phyloP scores from a whole-genome alignment of 2,797 vertebrate genomes.

The Cichlasoma orientale region DNA sequence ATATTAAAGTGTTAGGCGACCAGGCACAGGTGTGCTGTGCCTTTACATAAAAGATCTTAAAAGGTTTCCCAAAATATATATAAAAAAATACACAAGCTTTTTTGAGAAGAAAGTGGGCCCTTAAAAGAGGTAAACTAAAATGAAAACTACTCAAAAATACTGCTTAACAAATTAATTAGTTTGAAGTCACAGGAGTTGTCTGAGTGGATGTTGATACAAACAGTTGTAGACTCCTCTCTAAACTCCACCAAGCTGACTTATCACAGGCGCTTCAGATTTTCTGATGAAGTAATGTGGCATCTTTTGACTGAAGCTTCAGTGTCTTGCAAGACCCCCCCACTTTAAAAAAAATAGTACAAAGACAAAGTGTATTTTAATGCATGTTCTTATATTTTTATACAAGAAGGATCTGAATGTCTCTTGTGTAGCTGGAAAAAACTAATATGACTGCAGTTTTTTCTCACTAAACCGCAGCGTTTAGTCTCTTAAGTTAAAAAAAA shows the following conservation, averaged over 20 bases:
- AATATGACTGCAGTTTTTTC: background rate
- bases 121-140: background rate
- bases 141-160: background rate
- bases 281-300: background rate
- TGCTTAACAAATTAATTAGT: background rate
- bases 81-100: background rate
- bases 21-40: background rate
- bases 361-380: background rate
- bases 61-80: no score
- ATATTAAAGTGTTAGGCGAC: background rate
- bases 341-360: background rate
- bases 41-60: background rate
- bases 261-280: background rate
- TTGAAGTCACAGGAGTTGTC: no score
- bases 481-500: background rate
- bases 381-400: background rate
- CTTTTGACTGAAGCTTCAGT: background rate
- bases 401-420: background rate
- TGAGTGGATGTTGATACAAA: no score
- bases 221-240: no score
- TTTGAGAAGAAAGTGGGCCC: background rate
- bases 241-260: no score
- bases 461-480: background rate
- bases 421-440: background rate
- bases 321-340: background rate